A percentile compares a stretch with the other conserved stretches of the same genome.
Conservation (phyloP, 2,888 invertebrate genomes). For the Aphodius granarius region DNA sequence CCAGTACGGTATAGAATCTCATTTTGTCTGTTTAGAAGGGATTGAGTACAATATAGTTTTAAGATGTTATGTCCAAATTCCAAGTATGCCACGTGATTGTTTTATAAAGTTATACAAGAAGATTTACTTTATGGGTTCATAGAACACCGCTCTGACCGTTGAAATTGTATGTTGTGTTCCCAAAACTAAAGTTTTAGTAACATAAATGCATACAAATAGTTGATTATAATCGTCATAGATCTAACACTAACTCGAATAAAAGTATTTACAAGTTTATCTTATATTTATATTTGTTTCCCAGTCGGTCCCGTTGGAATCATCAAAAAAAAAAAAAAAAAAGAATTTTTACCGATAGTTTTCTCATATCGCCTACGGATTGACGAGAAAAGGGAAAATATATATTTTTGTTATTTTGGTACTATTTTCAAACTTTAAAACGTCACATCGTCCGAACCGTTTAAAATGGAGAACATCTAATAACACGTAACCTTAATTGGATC, state of each 20-base stretch:
- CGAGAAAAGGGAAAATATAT: no score
- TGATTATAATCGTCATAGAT: not conserved
- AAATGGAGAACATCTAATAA: no score
- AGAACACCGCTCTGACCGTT: no score
- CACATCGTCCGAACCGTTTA: no score
- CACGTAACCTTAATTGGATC: no score
- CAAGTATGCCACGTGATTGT: not conserved
- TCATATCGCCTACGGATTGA: no score
- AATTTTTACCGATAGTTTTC: no score
- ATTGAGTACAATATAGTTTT: not conserved
- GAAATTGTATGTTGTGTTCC: not conserved
- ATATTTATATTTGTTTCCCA: no score
- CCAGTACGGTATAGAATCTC: not conserved
- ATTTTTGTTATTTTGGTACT: no score
- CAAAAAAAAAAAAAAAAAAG: no score
- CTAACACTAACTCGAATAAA: not conserved
- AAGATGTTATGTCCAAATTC: not conserved
- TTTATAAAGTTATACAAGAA: not conserved
- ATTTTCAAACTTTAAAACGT: no score
- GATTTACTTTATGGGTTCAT: not conserved
- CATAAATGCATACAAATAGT: not conserved
- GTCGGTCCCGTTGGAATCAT: no score
- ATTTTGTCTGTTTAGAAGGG: not conserved
- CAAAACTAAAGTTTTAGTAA: not conserved
- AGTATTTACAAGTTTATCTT: not conserved